Percentiles rank a stretch among this genome's conserved stretches.
Evolutionary conservation across 2,888 invertebrate species (phyloP).

Genomic region (Acanthosepion lycidas): DNA sequence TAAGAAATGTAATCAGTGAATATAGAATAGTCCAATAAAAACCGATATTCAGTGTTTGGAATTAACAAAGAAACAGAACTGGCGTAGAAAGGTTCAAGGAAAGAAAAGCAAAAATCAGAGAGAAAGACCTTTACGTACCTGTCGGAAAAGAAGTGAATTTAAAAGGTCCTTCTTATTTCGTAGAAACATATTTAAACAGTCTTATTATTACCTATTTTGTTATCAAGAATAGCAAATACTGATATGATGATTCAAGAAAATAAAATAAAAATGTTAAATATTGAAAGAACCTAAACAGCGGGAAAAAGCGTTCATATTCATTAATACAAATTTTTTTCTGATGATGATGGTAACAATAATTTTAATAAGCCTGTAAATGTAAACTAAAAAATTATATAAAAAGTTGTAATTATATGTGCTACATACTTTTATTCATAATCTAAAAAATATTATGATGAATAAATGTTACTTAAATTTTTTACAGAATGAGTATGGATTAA

Average conservation of each 20-base stretch:
- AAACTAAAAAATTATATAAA: not conserved
- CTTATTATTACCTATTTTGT: not conserved
- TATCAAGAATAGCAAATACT: constrained; percentile 11
- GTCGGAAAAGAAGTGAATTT: not conserved
- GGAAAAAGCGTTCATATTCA: not conserved
- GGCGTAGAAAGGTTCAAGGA: not conserved
- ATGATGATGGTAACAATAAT: not conserved
- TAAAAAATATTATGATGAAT: not conserved
- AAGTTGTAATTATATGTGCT: not conserved
- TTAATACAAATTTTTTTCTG: not conserved
- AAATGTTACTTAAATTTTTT: not conserved
- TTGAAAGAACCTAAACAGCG: not conserved
- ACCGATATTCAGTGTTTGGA: no score
- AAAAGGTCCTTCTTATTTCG: not conserved
- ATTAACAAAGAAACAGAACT: not conserved
- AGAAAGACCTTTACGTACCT: not conserved
- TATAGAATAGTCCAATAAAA: no score
- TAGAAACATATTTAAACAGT: not conserved
- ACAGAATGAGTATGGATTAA: not conserved
- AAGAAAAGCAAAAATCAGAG: not conserved
- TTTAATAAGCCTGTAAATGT: not conserved
- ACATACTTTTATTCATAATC: not conserved
- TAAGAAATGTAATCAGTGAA: not conserved
- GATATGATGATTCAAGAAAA: not conserved
- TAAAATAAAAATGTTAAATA: not conserved